These are phyloP conservation scores for Actenoides lindsayi DNA, from an alignment of 2,113 vertebrate genomes.

Conservation along the genomic window DNA sequence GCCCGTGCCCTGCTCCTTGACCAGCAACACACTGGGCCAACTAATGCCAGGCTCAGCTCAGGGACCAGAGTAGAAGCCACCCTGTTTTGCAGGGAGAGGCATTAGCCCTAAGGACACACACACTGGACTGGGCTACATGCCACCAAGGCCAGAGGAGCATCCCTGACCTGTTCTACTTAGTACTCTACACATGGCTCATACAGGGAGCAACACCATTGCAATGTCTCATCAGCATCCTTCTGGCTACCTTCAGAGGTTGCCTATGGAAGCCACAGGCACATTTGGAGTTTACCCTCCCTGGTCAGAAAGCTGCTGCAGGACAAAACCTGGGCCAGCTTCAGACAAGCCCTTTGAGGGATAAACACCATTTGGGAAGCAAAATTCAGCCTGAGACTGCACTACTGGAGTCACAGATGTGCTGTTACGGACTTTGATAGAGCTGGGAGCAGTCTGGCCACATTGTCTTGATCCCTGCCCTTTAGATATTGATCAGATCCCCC, in stretches of 20 bases:
- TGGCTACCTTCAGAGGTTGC: not conserved
- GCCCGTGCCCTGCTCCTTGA: not conserved
- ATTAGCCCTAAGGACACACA: not conserved
- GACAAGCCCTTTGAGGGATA: not conserved
- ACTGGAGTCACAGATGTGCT: not conserved
- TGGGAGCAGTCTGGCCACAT: not conserved
- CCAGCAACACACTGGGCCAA: not conserved
- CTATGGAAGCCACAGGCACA: accelerated
- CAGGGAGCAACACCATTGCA: not conserved
- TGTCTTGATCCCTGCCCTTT: too few relatives aligned
- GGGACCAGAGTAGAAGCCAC: not conserved
- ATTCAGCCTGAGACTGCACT: not conserved
- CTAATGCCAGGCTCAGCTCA: not conserved
- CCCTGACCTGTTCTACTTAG: not conserved
- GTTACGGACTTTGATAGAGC: accelerated
- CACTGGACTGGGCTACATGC: not conserved
- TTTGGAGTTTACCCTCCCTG: not conserved
- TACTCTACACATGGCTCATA: not conserved
- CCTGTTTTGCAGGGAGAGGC: not conserved
- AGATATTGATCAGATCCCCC: too few relatives aligned
- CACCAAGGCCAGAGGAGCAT: not conserved
- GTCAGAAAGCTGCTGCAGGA: not conserved
- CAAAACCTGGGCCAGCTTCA: not conserved
- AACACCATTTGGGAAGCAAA: not conserved
- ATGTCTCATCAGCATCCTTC: not conserved